Evolutionary conservation across 2,113 vertebrate genomes (phyloP), one percentile per base, ranked within the genome.

Genomic region (Rhodinocichla rosea): DNA sequence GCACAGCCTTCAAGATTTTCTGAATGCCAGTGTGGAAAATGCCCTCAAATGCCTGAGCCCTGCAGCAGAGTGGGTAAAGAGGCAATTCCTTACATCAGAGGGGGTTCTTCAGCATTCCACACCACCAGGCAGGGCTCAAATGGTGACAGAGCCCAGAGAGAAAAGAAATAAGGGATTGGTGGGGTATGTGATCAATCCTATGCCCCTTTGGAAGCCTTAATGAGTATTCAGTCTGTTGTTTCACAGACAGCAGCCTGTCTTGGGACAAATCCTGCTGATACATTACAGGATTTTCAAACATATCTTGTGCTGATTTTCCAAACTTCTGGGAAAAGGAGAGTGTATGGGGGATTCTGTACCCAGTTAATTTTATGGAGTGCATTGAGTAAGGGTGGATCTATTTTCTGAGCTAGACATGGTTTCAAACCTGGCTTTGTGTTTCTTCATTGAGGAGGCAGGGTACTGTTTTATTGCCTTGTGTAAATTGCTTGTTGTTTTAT

Each of bases 401-500:
- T 87, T 91, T 91, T 82, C 77, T 68, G 50, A 92, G 57, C 65
- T 62, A 79, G 53, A 85, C 81, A 35, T 81, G 1, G 8, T 69
- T 94, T 94, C 89, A 91, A 94, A 57, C 53, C 60, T 33, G 73
- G 62, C 49, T 94, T 95, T 92, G 81, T 94, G 40, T 91, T 94
- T 92, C 74, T 91, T 94, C 77, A 79, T 6, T 45, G 70, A 62
- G 83, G 81, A 95, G 1, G 6, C 74, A 60, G 65, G 78, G 83
- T 89, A 82, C 45, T 0, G 0, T 87, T 97, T 96, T 94, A 97
- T 76, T 94, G 91, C 92, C 91, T 76, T 92, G 83, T 95, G 65
- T 87, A 92, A 95, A 96, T 95, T 92, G 89, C 81, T 87, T 79
- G 89, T 92, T 87, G 57, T 91, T 96, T 95, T 94, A 96, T 30